These are phyloP conservation scores for Cariama cristata DNA, from an alignment of 2,113 vertebrate species.

Conservation along the genomic window DNA sequence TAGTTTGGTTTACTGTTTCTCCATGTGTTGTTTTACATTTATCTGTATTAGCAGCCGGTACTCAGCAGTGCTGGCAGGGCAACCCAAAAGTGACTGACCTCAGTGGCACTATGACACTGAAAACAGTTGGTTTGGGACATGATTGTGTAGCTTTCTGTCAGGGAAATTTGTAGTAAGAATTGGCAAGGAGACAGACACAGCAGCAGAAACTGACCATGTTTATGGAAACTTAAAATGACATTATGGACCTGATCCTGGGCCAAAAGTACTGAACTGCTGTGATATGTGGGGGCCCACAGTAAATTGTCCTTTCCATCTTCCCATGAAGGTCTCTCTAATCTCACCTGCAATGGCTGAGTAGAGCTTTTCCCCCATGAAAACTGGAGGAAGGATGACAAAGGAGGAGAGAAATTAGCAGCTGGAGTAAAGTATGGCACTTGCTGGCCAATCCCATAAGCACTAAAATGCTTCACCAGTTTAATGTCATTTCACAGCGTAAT, in stretches of 20 bases:
- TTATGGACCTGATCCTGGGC: background rate
- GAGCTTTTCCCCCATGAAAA: background rate
- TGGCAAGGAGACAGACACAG: background rate
- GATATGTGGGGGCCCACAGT: no score
- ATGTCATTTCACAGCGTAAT: slow-evolving; percentile 46
- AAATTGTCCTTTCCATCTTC: background rate
- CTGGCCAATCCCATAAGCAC: slow-evolving; percentile 27
- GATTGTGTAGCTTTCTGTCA: background rate
- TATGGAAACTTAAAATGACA: background rate
- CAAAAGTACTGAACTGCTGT: background rate
- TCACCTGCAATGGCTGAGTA: background rate
- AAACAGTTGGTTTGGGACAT: background rate
- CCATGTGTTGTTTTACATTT: background rate
- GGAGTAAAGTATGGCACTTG: background rate
- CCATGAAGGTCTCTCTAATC: background rate
- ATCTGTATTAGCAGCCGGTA: background rate
- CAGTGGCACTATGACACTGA: background rate
- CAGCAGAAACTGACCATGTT: background rate
- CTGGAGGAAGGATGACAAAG: background rate
- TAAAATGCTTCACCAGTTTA: slow-evolving; percentile 54
- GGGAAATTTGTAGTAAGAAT: background rate
- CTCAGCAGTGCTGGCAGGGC: background rate
- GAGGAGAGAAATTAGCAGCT: slow-evolving; percentile 4
- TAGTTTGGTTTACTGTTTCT: background rate
- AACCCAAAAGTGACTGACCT: background rate